Base-by-base conservation (phyloP, 2,797 vertebrate species). In the Mormyrops boulengeri region DNA sequence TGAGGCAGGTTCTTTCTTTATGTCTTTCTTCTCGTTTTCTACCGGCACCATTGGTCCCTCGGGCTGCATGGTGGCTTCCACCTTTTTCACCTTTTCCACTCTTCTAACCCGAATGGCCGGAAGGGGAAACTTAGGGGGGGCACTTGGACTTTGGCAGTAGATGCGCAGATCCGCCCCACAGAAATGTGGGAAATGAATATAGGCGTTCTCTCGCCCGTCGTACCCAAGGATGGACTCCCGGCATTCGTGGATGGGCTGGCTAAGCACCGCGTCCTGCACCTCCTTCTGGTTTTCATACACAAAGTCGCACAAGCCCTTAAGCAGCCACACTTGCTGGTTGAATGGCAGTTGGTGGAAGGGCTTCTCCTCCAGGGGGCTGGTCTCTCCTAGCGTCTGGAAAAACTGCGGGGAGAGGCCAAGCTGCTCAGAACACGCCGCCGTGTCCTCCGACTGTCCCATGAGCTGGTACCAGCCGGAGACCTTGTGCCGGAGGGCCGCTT, bases 101-200 rank as follows among this genome's bases (percentile, higher is more conserved):
- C 87, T 95, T 90, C 91, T 94, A 5, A 96, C 95, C 89, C 87
- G 96, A 89, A 97, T 94, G 14, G 96, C 93, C 44, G 96, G 96
- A 91, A 96, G 90, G 49, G 98, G 97, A 92, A 97, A 97, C 84
- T 96, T 93, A 49, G 97, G 96, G 55, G 97, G 96, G 82, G 92
- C 93, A 92, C 97, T 97, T 82, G 98, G 97, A 91, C 96, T 98
- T 93, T 99, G 99, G 93, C 97, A 96, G 92, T 99, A 99, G 94
- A 99, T 98, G 82, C 98, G 95, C 91, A 99, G 94, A 93, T 99
- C 99, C 44, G 98, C 98, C 53, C 99, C 99, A 91, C 99, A 99
- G 92, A 99, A 99, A 93, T 99, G 99, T 47, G 99, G 99, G 89
- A 99, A 99, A 94, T 99, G 99, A 93, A 99, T 97, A 88, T 99